A percentile compares a stretch with the other conserved stretches of the same genome.
phyloP scores from a whole-genome alignment of 2,888 invertebrate species.

The Vannuccia rotundouncinata region DNA sequence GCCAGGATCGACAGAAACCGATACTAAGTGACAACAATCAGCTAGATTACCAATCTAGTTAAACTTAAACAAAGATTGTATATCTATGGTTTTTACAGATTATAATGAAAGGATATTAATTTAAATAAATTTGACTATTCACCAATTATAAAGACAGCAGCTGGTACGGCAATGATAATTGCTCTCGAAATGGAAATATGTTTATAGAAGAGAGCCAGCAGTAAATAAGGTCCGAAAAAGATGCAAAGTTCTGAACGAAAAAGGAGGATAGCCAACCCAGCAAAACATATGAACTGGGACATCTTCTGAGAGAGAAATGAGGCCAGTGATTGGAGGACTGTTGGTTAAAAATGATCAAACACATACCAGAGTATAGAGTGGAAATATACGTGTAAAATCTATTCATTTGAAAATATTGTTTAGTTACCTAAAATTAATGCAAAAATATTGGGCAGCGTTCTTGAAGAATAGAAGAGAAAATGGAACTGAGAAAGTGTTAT shows the following conservation, averaged over 20 bases:
- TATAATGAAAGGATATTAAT: too few species aligned
- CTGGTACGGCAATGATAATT: slow-evolving; percentile 49
- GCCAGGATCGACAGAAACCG: too few species aligned
- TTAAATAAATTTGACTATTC: slow-evolving; percentile 54
- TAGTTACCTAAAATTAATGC: slow-evolving; percentile 77
- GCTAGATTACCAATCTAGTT: too few species aligned
- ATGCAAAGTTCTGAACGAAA: slow-evolving; percentile 82
- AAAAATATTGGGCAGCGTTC: slow-evolving; percentile 89
- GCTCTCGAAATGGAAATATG: slow-evolving; percentile 62
- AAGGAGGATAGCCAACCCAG: slow-evolving; percentile 79
- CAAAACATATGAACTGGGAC: slow-evolving; percentile 69
- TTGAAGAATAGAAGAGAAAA: slow-evolving; percentile 88
- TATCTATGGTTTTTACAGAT: neutral
- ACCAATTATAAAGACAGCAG: slow-evolving; percentile 60
- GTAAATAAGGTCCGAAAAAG: slow-evolving; percentile 71
- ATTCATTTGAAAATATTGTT: slow-evolving; percentile 27
- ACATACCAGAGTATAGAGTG: too few species aligned
- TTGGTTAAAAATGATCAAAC: slow-evolving; percentile 46
- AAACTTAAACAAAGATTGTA: neutral
- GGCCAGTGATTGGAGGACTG: slow-evolving; percentile 76
- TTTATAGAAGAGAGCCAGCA: slow-evolving; percentile 70
- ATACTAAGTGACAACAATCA: too few species aligned
- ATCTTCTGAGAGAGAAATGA: slow-evolving; percentile 75
- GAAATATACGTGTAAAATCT: too few species aligned
- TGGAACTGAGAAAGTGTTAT: slow-evolving; percentile 89